Evolutionary conservation across 2,113 vertebrate genomes (phyloP), one percentile per base, ranked within the genome.

Genomic region (Orcinus orca): DNA sequence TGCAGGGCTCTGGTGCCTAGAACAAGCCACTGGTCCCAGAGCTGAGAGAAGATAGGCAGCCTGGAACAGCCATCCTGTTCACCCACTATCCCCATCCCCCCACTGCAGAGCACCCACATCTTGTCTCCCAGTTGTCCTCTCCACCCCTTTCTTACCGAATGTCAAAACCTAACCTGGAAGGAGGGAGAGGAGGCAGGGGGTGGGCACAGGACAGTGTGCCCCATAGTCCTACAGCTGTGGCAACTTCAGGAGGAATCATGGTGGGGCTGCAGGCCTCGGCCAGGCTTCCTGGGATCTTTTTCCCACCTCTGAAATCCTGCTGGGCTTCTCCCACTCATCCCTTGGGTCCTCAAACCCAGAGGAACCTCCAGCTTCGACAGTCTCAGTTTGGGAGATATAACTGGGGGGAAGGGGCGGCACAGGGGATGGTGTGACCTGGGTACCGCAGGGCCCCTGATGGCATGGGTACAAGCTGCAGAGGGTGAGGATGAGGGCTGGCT

Each of bases 401-500:
- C 5, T 11, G 17, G 60, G 44, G 50, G 44, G 13, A 20, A 31
- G 17, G 17, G 68, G 83, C 0, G 0, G 47, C 47, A 21, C 12
- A 4, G 58, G 44, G 79, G 38, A 6, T 5, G 12, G 29, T 18
- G 31, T 53, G 96, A 90, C 62, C 68, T 93, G 36, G 11, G 81
- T 17, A 90, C 87, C 4, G 0, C 25, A 36, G 93, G 81, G 47
- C 53, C 79, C 89, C 53, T 68, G 44, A 93, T 89, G 95, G 97
- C 97, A 11, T 89, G 96, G 97, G 29, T 95, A 97, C 98, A 98
- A 98, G 97, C 98, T 97, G 95, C 86, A 13, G 60, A 96, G 95
- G 95, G 96, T 79, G 80, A 68, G 67, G 81, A 86, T 67, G 38
- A 50, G 91, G 63, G 80, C 31, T 17, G 10, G 90, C 84, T 60